Evolutionary conservation across 1,140 invertebrate genomes (phyloP), one percentile per base, ranked within the genome.

Genomic region (Campodea augens): DNA sequence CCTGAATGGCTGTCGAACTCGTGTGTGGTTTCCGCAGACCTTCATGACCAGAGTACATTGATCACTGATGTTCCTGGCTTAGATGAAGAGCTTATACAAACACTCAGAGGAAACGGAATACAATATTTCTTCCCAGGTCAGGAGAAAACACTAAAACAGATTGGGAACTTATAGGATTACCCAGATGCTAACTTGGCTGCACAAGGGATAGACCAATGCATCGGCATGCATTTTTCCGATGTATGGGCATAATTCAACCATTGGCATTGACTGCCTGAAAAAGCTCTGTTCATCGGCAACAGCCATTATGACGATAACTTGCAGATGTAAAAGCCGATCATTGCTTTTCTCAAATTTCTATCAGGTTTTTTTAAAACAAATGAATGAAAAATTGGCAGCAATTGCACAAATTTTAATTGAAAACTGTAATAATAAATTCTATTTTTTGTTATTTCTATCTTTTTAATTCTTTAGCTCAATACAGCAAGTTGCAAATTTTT

Each of bases 1-100:
- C 89, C 89, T 19, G 64, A 79, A 49, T 96, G 91, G 91, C 59
- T 95, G 24, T 72, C 77, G 1, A 70, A 84, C 60, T 87, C 90
- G 5, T 72, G 70, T 47, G 61, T 82, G 20, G 73, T 95, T 39
- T 73, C 77, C 13, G 66, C 71, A 25, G 72, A 84, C 61, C 63
- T 90, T 39, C 69, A 71, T 51, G 70, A 69, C 36, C 62, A 74
- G 19, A 65, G 68, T 25, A 60, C 52, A 25, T 61, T 70, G 44
- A 64, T 85, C 5, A 66, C 75, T 43, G 65, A 73, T 21, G 57
- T 78, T 48, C 56, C 58, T 15, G 64, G 67, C 48, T 60, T 90
- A 20, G 72, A 81, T 55, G 53, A 59, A 19, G 61, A 68, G 42
- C 54, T 92, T 3, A 62, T 78, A 18, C 59, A 73, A 42, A 69